Percentiles rank a stretch among this genome's conserved stretches.
Evolutionary conservation across 30 jellyfish, hydroid and myxozoan genomes (phyloP).

Genomic region (Turritopsis rubra): DNA sequence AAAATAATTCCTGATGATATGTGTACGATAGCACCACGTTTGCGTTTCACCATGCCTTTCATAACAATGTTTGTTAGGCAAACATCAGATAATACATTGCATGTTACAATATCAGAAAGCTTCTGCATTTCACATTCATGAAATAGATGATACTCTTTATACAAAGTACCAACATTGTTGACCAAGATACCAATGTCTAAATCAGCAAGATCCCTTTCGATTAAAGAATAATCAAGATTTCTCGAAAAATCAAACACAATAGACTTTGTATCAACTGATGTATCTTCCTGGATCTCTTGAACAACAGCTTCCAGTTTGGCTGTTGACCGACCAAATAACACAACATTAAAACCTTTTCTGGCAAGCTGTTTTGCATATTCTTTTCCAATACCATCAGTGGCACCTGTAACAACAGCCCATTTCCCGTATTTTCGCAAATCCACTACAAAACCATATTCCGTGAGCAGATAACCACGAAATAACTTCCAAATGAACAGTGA

Average conservation of each 20-base stretch:
- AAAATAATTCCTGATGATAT: constrained; percentile 27
- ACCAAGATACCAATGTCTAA: constrained; percentile 34
- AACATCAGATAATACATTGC: constrained; percentile 16
- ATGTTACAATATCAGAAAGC: not conserved
- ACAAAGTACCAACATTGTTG: constrained; percentile 29
- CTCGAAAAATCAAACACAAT: constrained; percentile 24
- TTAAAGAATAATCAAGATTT: not conserved
- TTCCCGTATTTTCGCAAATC: constrained; percentile 23
- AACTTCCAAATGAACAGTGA: constrained; percentile 2
- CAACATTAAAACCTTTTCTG: constrained; percentile 30
- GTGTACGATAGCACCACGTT: constrained; percentile 23
- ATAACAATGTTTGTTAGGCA: constrained; percentile 6
- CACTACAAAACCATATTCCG: constrained; percentile 12
- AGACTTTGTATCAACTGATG: constrained; percentile 16
- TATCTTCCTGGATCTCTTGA: constrained; percentile 4
- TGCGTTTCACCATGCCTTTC: constrained; percentile 8
- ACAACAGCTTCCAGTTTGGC: constrained; percentile 14
- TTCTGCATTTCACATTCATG: constrained; percentile 13
- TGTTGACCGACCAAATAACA: constrained; percentile 27
- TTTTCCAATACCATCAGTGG: constrained; percentile 49
- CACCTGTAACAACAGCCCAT: constrained; percentile 52
- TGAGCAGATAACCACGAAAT: constrained; percentile 1
- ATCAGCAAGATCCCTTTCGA: not conserved
- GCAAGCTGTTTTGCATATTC: constrained; percentile 37
- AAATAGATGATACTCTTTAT: not conserved